Conservation (phyloP, 2,113 vertebrate species). For the Hypocryptadius cinnamomeus region DNA sequence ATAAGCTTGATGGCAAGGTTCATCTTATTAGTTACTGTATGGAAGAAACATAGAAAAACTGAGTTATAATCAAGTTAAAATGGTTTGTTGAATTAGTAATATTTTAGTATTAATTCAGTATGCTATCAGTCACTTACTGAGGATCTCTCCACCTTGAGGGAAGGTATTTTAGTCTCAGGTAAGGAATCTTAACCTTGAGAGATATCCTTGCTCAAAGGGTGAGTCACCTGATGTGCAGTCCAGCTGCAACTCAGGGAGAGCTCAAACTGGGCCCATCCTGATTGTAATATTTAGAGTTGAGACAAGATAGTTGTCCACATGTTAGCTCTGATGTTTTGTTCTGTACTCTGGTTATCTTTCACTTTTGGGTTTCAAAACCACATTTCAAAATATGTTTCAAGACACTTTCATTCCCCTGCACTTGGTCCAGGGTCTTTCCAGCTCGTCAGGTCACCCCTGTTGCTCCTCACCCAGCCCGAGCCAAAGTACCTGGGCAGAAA, state of each 20-base stretch:
- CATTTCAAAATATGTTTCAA: background rate
- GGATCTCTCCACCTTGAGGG: background rate
- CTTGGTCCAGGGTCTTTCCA: background rate
- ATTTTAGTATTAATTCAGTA: background rate
- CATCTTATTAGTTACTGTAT: background rate
- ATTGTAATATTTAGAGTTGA: background rate
- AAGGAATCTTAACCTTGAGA: background rate
- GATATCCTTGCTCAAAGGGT: background rate
- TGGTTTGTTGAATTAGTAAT: background rate
- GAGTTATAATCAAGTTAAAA: background rate
- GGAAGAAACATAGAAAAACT: background rate
- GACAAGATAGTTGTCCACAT: background rate
- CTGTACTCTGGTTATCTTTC: background rate
- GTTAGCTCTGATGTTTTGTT: background rate
- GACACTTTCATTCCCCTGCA: background rate
- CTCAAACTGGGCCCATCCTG: background rate
- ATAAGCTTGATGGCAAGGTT: background rate
- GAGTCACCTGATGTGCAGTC: background rate
- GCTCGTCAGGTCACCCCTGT: background rate
- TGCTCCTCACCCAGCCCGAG: background rate
- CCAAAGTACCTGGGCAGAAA: background rate
- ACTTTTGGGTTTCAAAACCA: background rate
- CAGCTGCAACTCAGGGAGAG: background rate
- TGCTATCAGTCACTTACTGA: background rate
- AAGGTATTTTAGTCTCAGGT: background rate